Evolutionary conservation across 2,797 vertebrate genomes (phyloP).

Genomic region (Galaxias olidus): DNA sequence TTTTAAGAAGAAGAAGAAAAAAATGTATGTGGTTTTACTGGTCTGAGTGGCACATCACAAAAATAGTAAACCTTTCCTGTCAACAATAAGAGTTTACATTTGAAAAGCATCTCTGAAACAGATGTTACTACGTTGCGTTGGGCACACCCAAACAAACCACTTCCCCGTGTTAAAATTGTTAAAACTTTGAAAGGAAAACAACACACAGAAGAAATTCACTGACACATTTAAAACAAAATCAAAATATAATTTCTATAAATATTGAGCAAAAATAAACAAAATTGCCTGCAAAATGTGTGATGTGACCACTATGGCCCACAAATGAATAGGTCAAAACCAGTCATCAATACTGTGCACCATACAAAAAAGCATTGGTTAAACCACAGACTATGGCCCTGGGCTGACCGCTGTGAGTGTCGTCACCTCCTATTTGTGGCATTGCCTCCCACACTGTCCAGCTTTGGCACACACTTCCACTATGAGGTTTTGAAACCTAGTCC

Average conservation of each 20-base stretch:
- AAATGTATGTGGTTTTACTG: constrained; percentile 44
- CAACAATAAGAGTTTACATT: constrained; percentile 21
- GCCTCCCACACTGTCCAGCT: constrained; percentile 38
- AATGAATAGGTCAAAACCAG: too few species aligned
- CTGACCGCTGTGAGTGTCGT: constrained; percentile 30
- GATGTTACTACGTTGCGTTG: constrained; percentile 50
- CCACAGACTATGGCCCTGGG: constrained; percentile 20
- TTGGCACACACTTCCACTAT: constrained; percentile 45
- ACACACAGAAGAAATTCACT: background rate
- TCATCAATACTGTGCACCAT: too few species aligned
- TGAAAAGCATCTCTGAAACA: constrained; percentile 54
- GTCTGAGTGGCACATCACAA: constrained; percentile 7
- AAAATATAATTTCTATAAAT: too few species aligned
- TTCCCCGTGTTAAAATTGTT: constrained; percentile 39
- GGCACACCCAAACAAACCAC: constrained; percentile 47
- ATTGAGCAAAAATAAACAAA: too few species aligned
- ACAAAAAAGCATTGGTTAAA: too few species aligned
- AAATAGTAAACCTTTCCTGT: constrained; percentile 27
- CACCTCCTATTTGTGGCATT: constrained; percentile 47
- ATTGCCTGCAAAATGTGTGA: too few species aligned
- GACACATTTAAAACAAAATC: background rate
- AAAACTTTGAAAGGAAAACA: constrained; percentile 27
- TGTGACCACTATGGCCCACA: too few species aligned
- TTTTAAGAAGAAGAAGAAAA: too few species aligned
- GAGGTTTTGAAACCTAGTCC: constrained; percentile 42